Conservation (phyloP, 2,113 vertebrate genomes). For the Coreoperca whiteheadi region DNA sequence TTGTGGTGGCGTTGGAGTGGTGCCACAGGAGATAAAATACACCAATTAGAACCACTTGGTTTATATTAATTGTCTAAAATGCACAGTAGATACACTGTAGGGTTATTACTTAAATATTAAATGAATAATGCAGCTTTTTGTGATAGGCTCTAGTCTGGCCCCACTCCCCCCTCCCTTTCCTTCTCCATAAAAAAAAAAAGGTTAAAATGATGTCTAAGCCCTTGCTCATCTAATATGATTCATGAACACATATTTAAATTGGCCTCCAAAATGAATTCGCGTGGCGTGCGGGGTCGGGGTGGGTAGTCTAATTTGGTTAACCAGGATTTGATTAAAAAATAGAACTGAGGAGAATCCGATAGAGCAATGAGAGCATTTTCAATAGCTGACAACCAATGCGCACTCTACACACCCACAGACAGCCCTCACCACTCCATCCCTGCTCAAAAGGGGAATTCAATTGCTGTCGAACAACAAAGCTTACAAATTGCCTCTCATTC, state of each 20-base stretch:
- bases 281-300: slow-evolving; percentile 20
- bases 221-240: slow-evolving; percentile 39
- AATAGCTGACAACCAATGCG: slow-evolving; percentile 69
- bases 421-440: slow-evolving; percentile 58
- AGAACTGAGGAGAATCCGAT: slow-evolving; percentile 66
- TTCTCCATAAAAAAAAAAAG: background rate
- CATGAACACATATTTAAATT: slow-evolving; percentile 53
- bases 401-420: slow-evolving; percentile 78
- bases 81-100: background rate
- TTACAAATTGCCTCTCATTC: slow-evolving; percentile 71
- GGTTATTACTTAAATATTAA: slow-evolving; percentile 11
- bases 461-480: slow-evolving; percentile 71
- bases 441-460: slow-evolving; percentile 63
- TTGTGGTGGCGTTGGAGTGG: background rate
- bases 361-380: slow-evolving; percentile 64
- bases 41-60: background rate
- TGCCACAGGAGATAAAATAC: background rate
- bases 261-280: slow-evolving; percentile 60
- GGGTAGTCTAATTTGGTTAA: slow-evolving; percentile 63
- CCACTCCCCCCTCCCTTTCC: background rate
- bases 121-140: slow-evolving; percentile 10
- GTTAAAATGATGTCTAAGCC: slow-evolving; percentile 26
- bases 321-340: slow-evolving; percentile 58
- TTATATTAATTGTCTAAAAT: background rate
- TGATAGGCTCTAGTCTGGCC: slow-evolving; percentile 1